phyloP scores from a whole-genome alignment of 2,888 invertebrate genomes.

The Lasius fuliginosus region DNA sequence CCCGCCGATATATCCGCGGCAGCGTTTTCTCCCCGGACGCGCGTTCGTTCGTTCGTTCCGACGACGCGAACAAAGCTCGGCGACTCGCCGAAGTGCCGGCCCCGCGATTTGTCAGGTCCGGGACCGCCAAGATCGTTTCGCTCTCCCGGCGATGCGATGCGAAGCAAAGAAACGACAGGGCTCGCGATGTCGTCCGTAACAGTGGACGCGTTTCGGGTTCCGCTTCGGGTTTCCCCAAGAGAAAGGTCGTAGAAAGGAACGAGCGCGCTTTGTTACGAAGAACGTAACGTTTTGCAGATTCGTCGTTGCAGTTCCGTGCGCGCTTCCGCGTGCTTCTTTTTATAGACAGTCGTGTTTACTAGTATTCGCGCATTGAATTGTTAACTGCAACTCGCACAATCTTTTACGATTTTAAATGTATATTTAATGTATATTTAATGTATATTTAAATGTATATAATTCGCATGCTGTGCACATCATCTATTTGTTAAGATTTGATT shows the following conservation, averaged over 20 bases:
- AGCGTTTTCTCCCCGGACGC: conserved; percentile 51
- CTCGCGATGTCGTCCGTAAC: conserved; percentile 52
- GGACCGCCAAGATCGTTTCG: conserved; percentile 55
- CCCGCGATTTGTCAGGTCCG: conserved; percentile 68
- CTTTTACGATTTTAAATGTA: neutral
- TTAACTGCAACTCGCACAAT: neutral
- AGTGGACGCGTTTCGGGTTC: conserved; percentile 50
- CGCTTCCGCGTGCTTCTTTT: neutral
- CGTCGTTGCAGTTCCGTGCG: neutral
- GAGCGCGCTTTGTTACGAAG: conserved; percentile 48
- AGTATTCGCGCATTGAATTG: conserved; percentile 7
- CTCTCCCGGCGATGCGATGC: conserved; percentile 33
- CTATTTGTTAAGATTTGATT: neutral
- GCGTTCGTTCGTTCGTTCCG: conserved; percentile 54
- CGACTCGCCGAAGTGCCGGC: conserved; percentile 60
- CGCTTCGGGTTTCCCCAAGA: conserved; percentile 55
- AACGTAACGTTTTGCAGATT: conserved; percentile 48
- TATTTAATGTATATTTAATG: too few relatives aligned
- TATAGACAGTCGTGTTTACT: conserved; percentile 2
- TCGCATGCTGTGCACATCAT: neutral
- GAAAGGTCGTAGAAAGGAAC: conserved; percentile 50
- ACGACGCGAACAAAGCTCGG: conserved; percentile 68
- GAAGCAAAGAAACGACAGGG: conserved; percentile 65
- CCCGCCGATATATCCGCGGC: conserved; percentile 39
- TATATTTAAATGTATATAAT: neutral